A percentile compares a stretch with the other conserved stretches of the same genome.
phyloP scores from a whole-genome alignment of 2,113 vertebrate genomes.

The Thermophis baileyi region DNA sequence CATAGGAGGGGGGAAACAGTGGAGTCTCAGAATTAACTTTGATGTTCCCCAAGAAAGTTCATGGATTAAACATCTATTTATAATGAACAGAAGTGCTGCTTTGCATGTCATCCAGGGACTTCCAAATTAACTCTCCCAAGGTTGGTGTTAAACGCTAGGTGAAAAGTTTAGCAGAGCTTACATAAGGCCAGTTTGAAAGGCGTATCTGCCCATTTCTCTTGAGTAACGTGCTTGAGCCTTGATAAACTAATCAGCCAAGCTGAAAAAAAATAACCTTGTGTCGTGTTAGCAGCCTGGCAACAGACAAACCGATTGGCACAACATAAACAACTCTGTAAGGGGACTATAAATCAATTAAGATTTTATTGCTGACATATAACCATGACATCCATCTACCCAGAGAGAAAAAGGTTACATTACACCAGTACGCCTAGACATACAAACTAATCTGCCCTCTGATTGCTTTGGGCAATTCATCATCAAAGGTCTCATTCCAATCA shows the following conservation, averaged over 20 bases:
- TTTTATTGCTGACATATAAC: slow-evolving; percentile 65
- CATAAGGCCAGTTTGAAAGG: background rate
- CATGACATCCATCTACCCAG: slow-evolving; percentile 63
- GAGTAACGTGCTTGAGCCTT: background rate
- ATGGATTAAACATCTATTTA: background rate
- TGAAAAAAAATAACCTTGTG: slow-evolving; percentile 48
- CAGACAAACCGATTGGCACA: slow-evolving; percentile 63
- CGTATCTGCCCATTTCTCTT: background rate
- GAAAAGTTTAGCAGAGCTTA: background rate
- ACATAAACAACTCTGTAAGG: slow-evolving; percentile 66
- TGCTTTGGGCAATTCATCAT: background rate
- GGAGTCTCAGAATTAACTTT: background rate
- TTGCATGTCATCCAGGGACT: background rate
- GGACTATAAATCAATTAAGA: slow-evolving; percentile 66
- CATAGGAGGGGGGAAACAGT: background rate
- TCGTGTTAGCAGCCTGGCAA: slow-evolving; percentile 66
- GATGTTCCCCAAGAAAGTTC: background rate
- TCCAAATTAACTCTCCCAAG: background rate
- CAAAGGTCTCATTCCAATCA: background rate
- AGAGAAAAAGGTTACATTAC: slow-evolving; percentile 18
- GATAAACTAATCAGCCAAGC: slow-evolving; percentile 22
- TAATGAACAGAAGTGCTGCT: background rate
- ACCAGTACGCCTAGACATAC: background rate
- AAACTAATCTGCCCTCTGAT: background rate
- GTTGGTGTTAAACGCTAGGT: background rate